Evolutionary conservation across 1,140 invertebrate genomes (phyloP), one percentile per base, ranked within the genome.

Genomic region (Caerostris darwini): DNA sequence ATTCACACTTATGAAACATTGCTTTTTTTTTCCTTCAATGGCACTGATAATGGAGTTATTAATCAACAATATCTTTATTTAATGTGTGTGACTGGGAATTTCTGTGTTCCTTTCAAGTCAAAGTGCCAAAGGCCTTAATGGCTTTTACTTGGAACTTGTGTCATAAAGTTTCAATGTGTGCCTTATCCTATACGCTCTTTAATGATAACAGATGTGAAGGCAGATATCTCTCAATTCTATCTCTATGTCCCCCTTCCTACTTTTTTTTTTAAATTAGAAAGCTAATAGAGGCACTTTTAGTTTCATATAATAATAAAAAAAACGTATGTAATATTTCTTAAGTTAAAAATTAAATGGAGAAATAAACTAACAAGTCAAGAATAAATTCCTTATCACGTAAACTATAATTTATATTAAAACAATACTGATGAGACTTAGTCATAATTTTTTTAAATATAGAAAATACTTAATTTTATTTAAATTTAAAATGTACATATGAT

Each of bases 81-180:
- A 50, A 85, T 85, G 57, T 85, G 8, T 81, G 10, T 91, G 56
- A 88, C 86, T 93, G 92, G 71, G 92, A 89, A 88, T 94, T 94
- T 87, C 61, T 10, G 57, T 89, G 92, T 94, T 94, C 92, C 92
- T 94, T 94, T 77, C 54, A 50, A 88, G 85, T 94, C 86, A 88
- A 94, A 94, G 92, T 94, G 92, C 92, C 92, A 94, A 94, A 94
- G 92, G 92, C 92, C 92, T 67, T 88, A 17, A 14, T 94, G 92
- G 92, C 92, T 94, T 94, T 88, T 58, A 87, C 87, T 88, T 94
- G 92, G 92, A 94, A 94, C 92, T 94, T 94, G 67, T 94, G 92
- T 94, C 77, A 94, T 94, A 71, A 64, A 94, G 92, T 94, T 94
- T 94, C 92, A 94, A 94, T 81, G 86, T 94, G 92, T 94, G 92